These are phyloP conservation scores for Seira sanloemensis DNA, from an alignment of 2,888 invertebrate genomes.

Conservation along the genomic window DNA sequence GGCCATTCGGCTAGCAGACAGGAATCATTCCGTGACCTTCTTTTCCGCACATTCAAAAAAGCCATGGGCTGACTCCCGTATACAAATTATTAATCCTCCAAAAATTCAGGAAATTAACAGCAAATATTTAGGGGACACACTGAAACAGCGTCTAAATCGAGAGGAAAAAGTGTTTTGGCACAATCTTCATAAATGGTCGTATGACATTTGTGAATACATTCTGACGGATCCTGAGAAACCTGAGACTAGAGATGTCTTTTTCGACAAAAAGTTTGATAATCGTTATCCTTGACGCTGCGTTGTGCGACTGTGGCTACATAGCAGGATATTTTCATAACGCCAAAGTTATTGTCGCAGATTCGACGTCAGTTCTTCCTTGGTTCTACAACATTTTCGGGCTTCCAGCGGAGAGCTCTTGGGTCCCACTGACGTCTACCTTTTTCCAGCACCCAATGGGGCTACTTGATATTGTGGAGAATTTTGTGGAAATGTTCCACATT, in stretches of 20 bases:
- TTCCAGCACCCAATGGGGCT: constrained; percentile 46
- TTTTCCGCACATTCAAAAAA: constrained; percentile 37
- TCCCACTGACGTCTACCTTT: constrained; percentile 33
- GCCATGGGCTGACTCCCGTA: constrained; percentile 38
- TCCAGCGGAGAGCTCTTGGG: constrained; percentile 50
- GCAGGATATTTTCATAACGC: constrained; percentile 52
- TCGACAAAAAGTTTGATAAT: constrained; percentile 50
- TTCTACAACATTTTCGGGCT: constrained; percentile 55
- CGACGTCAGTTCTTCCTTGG: constrained; percentile 54
- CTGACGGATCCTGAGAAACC: constrained; percentile 18
- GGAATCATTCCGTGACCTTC: constrained; percentile 44
- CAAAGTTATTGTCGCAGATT: constrained; percentile 55
- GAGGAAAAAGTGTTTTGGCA: constrained; percentile 25
- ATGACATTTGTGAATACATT: constrained; percentile 44
- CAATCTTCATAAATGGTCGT: constrained; percentile 24
- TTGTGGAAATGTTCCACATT: constrained; percentile 15
- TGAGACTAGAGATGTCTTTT: constrained; percentile 3
- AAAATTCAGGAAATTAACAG: constrained; percentile 43
- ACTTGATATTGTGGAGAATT: constrained; percentile 29
- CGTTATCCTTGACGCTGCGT: constrained; percentile 48
- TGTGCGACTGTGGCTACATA: constrained; percentile 64
- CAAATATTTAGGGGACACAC: constrained; percentile 17
- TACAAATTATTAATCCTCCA: constrained; percentile 22
- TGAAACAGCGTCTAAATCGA: neutral
- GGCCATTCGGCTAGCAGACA: constrained; percentile 30